A percentile compares a stretch with the other conserved stretches of the same genome.
Evolutionary conservation across 2,797 vertebrate genomes (phyloP).

Genomic region (Melanitta fusca): DNA sequence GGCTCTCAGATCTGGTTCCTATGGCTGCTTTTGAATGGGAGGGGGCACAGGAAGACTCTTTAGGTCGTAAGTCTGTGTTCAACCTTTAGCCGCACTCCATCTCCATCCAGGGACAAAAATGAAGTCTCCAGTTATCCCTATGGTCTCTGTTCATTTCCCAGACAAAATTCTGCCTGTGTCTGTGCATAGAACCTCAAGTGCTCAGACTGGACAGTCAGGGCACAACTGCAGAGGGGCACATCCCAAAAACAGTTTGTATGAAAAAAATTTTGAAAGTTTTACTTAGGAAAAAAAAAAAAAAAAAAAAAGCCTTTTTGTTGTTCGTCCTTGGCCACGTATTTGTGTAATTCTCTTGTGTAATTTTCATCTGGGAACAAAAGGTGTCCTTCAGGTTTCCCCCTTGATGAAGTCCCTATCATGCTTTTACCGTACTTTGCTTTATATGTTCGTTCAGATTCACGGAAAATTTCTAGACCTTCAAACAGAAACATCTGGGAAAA

Average conservation of each 20-base stretch:
- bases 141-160: neutral
- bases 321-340: neutral
- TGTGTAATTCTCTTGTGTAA: neutral
- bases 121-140: neutral
- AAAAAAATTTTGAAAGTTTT: neutral
- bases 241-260: neutral
- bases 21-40: too few relatives aligned
- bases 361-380: neutral
- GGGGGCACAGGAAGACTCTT: neutral
- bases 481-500: neutral
- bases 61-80: neutral
- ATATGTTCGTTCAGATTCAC: neutral
- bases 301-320: neutral
- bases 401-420: too few relatives aligned
- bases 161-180: neutral
- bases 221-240: neutral
- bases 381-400: neutral
- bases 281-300: neutral
- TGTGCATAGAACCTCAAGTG: neutral
- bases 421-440: neutral
- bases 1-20: neutral
- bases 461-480: neutral
- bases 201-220: neutral
- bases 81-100: neutral
- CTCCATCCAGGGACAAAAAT: neutral